Evolutionary conservation across 2,797 vertebrate species (phyloP).

Genomic region (Pseudopleuronectes americanus): DNA sequence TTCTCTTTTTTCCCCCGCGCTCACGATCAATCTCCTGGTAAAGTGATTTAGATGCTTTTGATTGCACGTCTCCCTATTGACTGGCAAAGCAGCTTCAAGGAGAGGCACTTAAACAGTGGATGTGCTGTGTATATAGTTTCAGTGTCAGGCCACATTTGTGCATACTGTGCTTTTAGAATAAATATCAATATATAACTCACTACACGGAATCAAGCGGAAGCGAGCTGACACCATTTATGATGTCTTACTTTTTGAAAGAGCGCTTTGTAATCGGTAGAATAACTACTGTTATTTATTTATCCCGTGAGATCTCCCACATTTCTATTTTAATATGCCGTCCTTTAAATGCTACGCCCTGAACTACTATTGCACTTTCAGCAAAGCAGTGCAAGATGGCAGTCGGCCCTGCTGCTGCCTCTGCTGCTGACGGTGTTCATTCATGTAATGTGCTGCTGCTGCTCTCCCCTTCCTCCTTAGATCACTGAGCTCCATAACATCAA

Average conservation of each 20-base stretch:
- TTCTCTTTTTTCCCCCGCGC: constrained; percentile 45
- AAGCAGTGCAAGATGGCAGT: constrained; percentile 57
- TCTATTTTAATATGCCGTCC: constrained; percentile 35
- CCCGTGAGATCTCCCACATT: constrained; percentile 26
- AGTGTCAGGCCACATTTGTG: constrained; percentile 22
- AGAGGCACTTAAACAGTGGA: constrained; percentile 42
- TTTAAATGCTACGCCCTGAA: constrained; percentile 39
- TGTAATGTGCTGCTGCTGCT: constrained; percentile 60
- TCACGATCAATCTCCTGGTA: constrained; percentile 67
- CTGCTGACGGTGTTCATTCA: constrained; percentile 53
- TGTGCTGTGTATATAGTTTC: constrained; percentile 4
- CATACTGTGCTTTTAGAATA: constrained; percentile 36
- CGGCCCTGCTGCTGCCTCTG: constrained; percentile 38
- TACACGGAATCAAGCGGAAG: not conserved
- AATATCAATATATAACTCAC: constrained; percentile 16
- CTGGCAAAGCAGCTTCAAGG: constrained; percentile 44
- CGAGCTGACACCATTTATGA: not conserved
- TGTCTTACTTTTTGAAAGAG: constrained; percentile 16
- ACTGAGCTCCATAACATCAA: constrained; percentile 98
- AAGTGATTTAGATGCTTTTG: constrained; percentile 77
- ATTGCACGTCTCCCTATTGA: constrained; percentile 59
- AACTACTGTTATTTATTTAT: constrained; percentile 39
- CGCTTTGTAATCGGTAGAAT: constrained; percentile 33
- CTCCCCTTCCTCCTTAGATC: constrained; percentile 87
- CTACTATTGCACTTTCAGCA: constrained; percentile 55